A percentile compares a stretch with the other conserved stretches of the same genome.
phyloP scores from a whole-genome alignment of 1,140 invertebrate species.

The Lasaia peninsularis region DNA sequence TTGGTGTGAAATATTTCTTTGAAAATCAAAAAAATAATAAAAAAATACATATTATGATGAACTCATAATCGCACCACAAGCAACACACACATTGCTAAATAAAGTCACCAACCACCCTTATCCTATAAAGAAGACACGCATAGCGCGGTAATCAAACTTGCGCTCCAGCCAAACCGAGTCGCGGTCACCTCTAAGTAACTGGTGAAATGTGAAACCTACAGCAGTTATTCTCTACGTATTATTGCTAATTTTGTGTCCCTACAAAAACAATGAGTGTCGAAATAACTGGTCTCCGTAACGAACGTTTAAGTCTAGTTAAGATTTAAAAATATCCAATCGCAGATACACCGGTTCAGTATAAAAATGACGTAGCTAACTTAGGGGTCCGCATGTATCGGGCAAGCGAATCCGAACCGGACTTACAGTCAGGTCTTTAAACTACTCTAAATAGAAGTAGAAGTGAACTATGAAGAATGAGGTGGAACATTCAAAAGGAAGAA shows the following conservation, averaged over 20 bases:
- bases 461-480: conserved; percentile 61
- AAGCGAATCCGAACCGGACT: conserved; percentile 61
- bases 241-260: conserved; percentile 60
- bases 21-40: neutral
- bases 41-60: neutral
- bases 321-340: conserved; percentile 26
- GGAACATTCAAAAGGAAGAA: conserved; percentile 67
- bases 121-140: conserved; percentile 44
- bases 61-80: neutral
- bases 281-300: conserved; percentile 30
- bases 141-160: neutral
- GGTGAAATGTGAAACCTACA: conserved; percentile 35
- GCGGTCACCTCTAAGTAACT: conserved; percentile 13
- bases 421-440: conserved; percentile 67
- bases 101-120: conserved; percentile 30
- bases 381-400: conserved; percentile 8
- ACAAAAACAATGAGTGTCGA: conserved; percentile 32
- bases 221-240: conserved; percentile 54
- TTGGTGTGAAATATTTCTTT: no score
- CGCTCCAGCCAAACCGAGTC: conserved; percentile 2
- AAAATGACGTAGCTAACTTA: conserved; percentile 25
- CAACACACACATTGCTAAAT: neutral
- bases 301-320: conserved; percentile 31
- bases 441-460: conserved; percentile 63
- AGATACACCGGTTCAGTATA: conserved; percentile 30